phyloP scores from a whole-genome alignment of 2,797 vertebrate genomes.

The Astyanax mexicanus region DNA sequence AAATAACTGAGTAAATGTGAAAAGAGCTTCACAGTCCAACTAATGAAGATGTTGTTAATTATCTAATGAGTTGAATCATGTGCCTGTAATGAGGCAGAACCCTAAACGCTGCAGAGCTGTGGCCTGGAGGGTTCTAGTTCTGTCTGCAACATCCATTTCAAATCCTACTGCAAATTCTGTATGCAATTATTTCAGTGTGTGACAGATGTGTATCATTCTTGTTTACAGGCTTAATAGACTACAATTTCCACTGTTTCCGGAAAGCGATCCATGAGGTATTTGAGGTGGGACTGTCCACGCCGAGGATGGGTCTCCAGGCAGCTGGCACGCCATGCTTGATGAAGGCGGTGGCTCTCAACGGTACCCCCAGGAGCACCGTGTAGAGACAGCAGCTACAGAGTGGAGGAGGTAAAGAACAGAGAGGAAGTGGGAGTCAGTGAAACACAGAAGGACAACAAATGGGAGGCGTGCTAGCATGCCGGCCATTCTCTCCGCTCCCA shows the following conservation, averaged over 20 bases:
- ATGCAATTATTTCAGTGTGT: background rate
- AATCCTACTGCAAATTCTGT: background rate
- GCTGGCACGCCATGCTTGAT: slow-evolving; percentile 84
- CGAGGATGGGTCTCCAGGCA: slow-evolving; percentile 83
- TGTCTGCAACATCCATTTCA: background rate
- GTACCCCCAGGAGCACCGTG: slow-evolving; percentile 91
- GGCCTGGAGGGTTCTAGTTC: background rate
- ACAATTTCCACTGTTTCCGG: slow-evolving; percentile 99
- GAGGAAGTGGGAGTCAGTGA: slow-evolving; percentile 60
- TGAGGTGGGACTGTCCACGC: slow-evolving; percentile 91
- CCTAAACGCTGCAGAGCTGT: too few species aligned
- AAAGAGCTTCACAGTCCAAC: too few species aligned
- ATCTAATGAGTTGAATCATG: too few species aligned
- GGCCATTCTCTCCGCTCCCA: slow-evolving; percentile 54
- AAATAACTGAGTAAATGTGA: too few species aligned
- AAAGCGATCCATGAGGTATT: slow-evolving; percentile 99
- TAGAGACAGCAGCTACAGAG: slow-evolving; percentile 71
- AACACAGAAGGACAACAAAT: slow-evolving; percentile 64
- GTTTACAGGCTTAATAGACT: slow-evolving; percentile 94
- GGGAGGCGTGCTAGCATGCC: slow-evolving; percentile 34
- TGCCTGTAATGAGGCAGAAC: too few species aligned
- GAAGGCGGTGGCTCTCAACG: slow-evolving; percentile 94
- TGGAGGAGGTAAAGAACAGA: slow-evolving; percentile 51
- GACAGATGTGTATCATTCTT: background rate
- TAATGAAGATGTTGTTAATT: too few species aligned